Conservation (phyloP, 2,888 invertebrate species). For the Acanthoscelides obtectus region DNA sequence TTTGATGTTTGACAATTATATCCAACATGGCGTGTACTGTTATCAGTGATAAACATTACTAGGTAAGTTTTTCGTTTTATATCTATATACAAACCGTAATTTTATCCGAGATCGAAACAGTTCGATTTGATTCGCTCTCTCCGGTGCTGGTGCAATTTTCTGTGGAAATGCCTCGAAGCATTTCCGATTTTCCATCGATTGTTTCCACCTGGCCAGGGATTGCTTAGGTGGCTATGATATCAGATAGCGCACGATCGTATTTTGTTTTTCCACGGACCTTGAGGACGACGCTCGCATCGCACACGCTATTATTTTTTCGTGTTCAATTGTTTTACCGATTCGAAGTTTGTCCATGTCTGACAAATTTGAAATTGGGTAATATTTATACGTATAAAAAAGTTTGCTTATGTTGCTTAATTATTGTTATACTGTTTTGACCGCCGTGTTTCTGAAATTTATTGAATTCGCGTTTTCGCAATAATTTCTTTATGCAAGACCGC, state of each 20-base stretch:
- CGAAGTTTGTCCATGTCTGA: neutral
- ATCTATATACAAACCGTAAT: constrained; percentile 5
- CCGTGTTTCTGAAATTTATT: neutral
- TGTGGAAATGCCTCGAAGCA: constrained; percentile 3
- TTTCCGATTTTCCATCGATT: constrained; percentile 15
- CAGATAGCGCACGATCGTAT: neutral
- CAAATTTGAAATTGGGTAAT: neutral
- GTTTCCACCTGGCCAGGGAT: constrained; percentile 16
- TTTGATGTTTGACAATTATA: constrained; percentile 36
- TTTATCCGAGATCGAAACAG: constrained; percentile 2
- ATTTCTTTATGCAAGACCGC: neutral
- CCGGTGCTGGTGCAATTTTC: neutral
- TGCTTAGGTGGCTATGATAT: constrained; percentile 23
- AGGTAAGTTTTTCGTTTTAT: constrained; percentile 31
- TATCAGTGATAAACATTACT: constrained; percentile 34
- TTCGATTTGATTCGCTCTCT: neutral
- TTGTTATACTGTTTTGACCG: neutral
- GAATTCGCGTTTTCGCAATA: neutral
- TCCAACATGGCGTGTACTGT: constrained; percentile 39
- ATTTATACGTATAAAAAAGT: neutral
- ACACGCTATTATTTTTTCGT: neutral
- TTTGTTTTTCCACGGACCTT: neutral
- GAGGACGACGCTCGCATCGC: neutral
- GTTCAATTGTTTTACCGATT: neutral
- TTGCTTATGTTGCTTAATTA: neutral